These are phyloP conservation scores for Molorchus minor DNA, from an alignment of 2,888 invertebrate genomes.

Conservation along the genomic window DNA sequence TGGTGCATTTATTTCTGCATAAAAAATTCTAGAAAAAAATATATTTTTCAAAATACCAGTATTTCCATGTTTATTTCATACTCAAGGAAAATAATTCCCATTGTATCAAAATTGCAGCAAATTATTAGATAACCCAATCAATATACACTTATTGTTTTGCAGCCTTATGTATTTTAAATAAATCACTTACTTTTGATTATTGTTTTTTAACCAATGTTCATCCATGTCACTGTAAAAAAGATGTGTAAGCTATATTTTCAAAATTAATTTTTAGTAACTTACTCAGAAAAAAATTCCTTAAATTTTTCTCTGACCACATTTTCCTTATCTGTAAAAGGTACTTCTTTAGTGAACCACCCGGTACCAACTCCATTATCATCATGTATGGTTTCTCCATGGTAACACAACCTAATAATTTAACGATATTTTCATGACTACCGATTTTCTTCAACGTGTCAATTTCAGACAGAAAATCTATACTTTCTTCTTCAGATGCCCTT, in stretches of 20 bases:
- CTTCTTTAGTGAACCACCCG: constrained; percentile 77
- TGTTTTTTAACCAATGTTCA: constrained; percentile 12
- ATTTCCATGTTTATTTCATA: too few relatives aligned
- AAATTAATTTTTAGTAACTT: neutral
- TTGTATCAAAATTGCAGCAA: too few relatives aligned
- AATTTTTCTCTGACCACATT: constrained; percentile 49
- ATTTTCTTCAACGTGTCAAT: constrained; percentile 81
- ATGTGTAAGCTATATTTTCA: neutral
- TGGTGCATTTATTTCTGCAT: too few relatives aligned
- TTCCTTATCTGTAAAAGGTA: constrained; percentile 67
- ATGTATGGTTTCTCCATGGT: constrained; percentile 74
- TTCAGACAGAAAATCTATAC: constrained; percentile 77
- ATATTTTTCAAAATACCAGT: too few relatives aligned
- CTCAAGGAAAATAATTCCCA: too few relatives aligned
- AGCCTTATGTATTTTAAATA: too few relatives aligned
- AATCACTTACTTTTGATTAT: constrained; percentile 12
- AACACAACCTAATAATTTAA: constrained; percentile 78
- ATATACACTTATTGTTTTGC: too few relatives aligned
- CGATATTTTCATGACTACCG: constrained; percentile 74
- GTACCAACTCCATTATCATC: constrained; percentile 81
- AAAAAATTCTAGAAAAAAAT: too few relatives aligned
- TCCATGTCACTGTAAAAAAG: constrained; percentile 25
- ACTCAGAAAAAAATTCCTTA: constrained; percentile 37
- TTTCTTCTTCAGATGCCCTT: constrained; percentile 67
- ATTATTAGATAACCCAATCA: too few relatives aligned